Base-by-base conservation (phyloP, 2,797 vertebrate species). In the Aselliscus stoliczkanus region DNA sequence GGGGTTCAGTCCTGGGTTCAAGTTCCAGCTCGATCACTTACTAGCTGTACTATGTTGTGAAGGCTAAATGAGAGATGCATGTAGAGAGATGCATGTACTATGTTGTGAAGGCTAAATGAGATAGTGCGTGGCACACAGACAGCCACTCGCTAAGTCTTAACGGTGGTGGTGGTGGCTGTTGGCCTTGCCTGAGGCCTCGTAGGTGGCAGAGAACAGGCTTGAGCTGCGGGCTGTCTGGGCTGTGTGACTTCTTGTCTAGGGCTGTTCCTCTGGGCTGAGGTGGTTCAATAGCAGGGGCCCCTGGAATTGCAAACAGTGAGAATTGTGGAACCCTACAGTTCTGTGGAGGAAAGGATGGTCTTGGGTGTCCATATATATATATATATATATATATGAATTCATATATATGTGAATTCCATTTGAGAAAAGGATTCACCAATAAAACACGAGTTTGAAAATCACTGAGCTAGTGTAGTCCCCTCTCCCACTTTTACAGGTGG, bases 361-460 rank as follows among this genome's bases (percentile, higher is more conserved):
- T 77, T 50, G 65, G 44, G n/a, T n/a, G n/a, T n/a, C n/a, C n/a
- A n/a, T n/a, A n/a, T n/a, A n/a, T n/a, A n/a, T n/a, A 21, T 87
- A 23, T 39, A 62, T 39, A 6, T 60, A n/a, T 70, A 21, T 65
- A 15, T 75, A 21, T 65, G 23, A 47, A 25, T 50, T 42, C 27
- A 17, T 54, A 50, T 50, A 50, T 50, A 50, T 50, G 1, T 14
- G 47, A 50, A 50, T 50, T 50, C 47, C 47, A 50, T 70, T 84
- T 52, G 29, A 67, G 23, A 56, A 94, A 88, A 50, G 64, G 42
- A 79, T 62, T 73, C 67, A 47, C 65, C 17, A 25, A 23, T 62
- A 67, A 65, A 89, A 75, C 23, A 56, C 9, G 81, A 34, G 12
- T 70, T 58, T 47, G 60, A 92, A 96, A 85, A 85, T 75, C 52